Conservation (phyloP, 2,113 vertebrate species). For the Apeltes quadracus region DNA sequence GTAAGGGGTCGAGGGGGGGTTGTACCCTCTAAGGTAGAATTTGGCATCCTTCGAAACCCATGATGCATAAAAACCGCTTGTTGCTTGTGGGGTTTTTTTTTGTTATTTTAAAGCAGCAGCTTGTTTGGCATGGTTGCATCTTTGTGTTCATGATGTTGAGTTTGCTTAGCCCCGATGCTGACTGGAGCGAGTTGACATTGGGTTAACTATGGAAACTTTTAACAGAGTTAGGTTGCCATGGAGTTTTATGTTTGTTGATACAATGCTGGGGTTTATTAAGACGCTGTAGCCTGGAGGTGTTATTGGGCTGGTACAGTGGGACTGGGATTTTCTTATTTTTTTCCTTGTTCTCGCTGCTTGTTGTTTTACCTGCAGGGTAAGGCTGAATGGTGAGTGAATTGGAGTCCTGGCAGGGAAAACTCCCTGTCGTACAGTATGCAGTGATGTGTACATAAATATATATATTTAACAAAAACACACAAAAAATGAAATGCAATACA, state of each 20-base stretch:
- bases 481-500: constrained; percentile 2
- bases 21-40: neutral
- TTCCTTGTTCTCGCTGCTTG: constrained; percentile 1
- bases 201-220: constrained; percentile 53
- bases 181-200: constrained; percentile 35
- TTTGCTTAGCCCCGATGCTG: neutral
- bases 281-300: constrained; percentile 62
- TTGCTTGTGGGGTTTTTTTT: neutral
- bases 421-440: constrained; percentile 23
- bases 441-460: neutral
- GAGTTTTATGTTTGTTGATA: constrained; percentile 60
- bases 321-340: constrained; percentile 8
- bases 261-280: constrained; percentile 61
- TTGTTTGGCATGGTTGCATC: neutral
- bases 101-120: no score
- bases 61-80: neutral
- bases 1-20: neutral
- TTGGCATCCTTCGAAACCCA: neutral
- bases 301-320: constrained; percentile 51
- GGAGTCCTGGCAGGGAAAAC: constrained; percentile 48
- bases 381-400: constrained; percentile 55
- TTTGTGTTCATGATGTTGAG: neutral
- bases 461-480: neutral
- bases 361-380: constrained; percentile 65
- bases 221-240: constrained; percentile 50